Conservation (phyloP, 2,113 vertebrate genomes). For the Helogale parvula region DNA sequence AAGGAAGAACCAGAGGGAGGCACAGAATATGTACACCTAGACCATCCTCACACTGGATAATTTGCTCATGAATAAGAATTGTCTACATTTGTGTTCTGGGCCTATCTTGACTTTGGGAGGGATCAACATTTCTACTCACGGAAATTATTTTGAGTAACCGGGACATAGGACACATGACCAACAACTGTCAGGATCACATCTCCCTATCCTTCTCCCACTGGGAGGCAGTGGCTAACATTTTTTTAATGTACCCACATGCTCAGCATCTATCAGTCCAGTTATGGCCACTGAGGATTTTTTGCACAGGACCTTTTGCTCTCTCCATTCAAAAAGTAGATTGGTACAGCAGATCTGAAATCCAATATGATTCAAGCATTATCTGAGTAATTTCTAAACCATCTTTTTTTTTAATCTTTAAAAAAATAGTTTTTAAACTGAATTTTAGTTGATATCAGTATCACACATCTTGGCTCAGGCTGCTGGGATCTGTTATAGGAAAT, state of each 20-base stretch:
- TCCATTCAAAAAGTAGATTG: not conserved
- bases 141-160: slow-evolving; percentile 1
- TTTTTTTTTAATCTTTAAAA: not conserved
- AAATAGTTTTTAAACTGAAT: not conserved
- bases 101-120: not conserved
- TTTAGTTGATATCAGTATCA: not conserved
- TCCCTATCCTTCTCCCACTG: not conserved
- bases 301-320: not conserved
- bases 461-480: not conserved
- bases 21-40: not conserved
- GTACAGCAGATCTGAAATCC: not conserved
- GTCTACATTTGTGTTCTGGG: not conserved
- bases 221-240: not conserved
- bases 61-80: not conserved
- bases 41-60: not conserved
- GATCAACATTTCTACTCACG: not conserved
- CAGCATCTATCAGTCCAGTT: not conserved
- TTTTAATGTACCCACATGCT: not conserved
- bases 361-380: not conserved
- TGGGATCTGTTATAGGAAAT: not conserved
- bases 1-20: not conserved
- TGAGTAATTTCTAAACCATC: not conserved
- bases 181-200: not conserved
- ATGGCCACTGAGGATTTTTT: not conserved
- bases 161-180: not conserved